These are phyloP conservation scores for Tadarida brasiliensis DNA, from an alignment of 2,797 vertebrate species.

Conservation along the genomic window DNA sequence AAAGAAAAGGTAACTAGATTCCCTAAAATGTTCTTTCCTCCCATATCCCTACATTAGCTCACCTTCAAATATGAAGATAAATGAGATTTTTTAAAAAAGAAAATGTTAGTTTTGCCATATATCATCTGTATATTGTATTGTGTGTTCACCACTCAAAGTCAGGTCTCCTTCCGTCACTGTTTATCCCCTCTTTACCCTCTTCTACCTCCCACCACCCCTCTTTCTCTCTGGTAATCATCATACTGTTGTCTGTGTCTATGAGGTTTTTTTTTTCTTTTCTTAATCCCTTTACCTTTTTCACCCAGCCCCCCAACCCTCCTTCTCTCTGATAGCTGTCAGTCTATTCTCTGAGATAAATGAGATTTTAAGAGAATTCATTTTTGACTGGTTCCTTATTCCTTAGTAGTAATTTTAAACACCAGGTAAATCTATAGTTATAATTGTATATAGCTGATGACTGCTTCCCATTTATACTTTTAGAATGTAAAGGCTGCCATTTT, in stretches of 20 bases:
- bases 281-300: background rate
- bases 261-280: background rate
- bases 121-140: background rate
- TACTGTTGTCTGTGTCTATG: background rate
- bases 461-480: conserved; percentile 54
- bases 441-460: background rate
- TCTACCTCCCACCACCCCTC: background rate
- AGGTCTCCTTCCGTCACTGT: background rate
- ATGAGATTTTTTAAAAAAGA: background rate
- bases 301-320: background rate
- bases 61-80: conserved; percentile 31
- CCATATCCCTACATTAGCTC: background rate
- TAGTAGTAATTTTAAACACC: conserved; percentile 53
- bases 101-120: background rate
- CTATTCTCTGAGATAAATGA: background rate
- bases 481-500: conserved; percentile 66
- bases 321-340: background rate
- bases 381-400: conserved; percentile 44
- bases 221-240: background rate
- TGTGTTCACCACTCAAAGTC: background rate
- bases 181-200: background rate
- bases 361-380: conserved; percentile 50
- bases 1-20: background rate
- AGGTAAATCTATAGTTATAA: conserved; percentile 12
- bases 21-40: background rate